Percentiles rank a stretch among this genome's conserved stretches.
phyloP scores from a whole-genome alignment of 2,888 invertebrate genomes.

The Cephalotes varians region DNA sequence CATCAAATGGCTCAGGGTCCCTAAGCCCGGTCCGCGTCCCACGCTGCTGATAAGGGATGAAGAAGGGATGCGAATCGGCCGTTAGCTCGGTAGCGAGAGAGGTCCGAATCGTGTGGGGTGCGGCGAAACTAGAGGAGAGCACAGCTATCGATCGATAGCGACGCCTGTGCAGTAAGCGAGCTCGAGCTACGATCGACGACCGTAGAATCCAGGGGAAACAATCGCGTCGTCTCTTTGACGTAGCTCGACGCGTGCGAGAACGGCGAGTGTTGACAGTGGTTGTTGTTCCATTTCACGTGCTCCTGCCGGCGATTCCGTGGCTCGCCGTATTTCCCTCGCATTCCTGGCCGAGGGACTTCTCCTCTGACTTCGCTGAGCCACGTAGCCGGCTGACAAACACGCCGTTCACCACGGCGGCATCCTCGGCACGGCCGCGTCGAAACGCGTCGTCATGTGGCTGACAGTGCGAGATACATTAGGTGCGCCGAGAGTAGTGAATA shows the following conservation, averaged over 20 bases:
- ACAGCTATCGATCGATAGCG: slow-evolving; percentile 77
- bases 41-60: slow-evolving; percentile 18
- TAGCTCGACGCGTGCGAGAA: slow-evolving; percentile 47
- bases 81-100: slow-evolving; percentile 22
- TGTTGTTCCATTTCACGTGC: slow-evolving; percentile 29
- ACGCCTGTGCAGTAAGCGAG: slow-evolving; percentile 81
- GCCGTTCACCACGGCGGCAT: slow-evolving; percentile 19
- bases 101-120: slow-evolving; percentile 38
- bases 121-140: slow-evolving; percentile 39
- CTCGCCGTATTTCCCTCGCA: background rate
- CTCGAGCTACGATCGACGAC: slow-evolving; percentile 68
- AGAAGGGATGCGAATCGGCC: slow-evolving; percentile 28
- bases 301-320: background rate
- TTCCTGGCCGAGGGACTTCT: slow-evolving; percentile 1
- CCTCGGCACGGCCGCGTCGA: slow-evolving; percentile 17
- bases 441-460: slow-evolving; percentile 40
- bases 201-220: slow-evolving; percentile 71
- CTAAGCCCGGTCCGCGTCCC: no score
- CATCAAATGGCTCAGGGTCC: background rate
- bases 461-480: slow-evolving; percentile 26
- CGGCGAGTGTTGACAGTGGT: slow-evolving; percentile 24
- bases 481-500: slow-evolving; percentile 36
- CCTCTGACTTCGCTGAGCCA: slow-evolving; percentile 12
- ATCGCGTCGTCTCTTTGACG: slow-evolving; percentile 68
- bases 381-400: background rate